Conservation (phyloP, 1,140 invertebrate species). For the Plodia interpunctella region DNA sequence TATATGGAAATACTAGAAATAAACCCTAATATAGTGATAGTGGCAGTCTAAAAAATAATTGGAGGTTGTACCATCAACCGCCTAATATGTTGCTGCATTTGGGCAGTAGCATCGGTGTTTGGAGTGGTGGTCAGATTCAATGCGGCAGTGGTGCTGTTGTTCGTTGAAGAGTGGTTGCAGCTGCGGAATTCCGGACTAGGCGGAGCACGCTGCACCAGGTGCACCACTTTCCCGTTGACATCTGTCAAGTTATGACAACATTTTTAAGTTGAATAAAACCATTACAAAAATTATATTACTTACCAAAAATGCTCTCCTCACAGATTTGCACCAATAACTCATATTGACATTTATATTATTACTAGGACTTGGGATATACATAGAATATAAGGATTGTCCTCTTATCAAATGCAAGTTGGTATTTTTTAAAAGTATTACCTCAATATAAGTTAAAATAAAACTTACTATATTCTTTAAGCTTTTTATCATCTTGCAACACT, state of each 20-base stretch:
- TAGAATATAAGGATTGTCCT: too few relatives aligned
- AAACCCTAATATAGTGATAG: too few relatives aligned
- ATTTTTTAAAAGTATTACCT: too few relatives aligned
- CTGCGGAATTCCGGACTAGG: constrained; percentile 42
- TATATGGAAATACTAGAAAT: background rate
- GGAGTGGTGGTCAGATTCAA: constrained; percentile 16
- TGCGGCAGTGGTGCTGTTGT: constrained; percentile 39
- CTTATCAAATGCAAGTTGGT: too few relatives aligned
- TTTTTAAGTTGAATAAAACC: too few relatives aligned
- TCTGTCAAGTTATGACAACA: constrained; percentile 78
- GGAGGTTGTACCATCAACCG: constrained; percentile 38
- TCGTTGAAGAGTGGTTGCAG: background rate
- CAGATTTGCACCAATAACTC: too few relatives aligned
- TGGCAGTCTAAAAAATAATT: too few relatives aligned
- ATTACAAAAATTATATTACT: too few relatives aligned
- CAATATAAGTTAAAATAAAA: constrained; percentile 15
- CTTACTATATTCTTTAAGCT: constrained; percentile 91
- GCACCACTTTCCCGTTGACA: constrained; percentile 94
- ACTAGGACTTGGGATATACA: too few relatives aligned
- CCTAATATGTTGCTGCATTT: constrained; percentile 52
- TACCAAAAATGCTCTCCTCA: too few relatives aligned
- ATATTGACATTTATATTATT: too few relatives aligned
- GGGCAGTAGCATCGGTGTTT: constrained; percentile 3
- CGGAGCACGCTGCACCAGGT: constrained; percentile 93
- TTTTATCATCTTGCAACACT: constrained; percentile 94